Evolutionary conservation across 2,888 invertebrate species (phyloP).

Genomic region (Scaptomyza reducta): DNA sequence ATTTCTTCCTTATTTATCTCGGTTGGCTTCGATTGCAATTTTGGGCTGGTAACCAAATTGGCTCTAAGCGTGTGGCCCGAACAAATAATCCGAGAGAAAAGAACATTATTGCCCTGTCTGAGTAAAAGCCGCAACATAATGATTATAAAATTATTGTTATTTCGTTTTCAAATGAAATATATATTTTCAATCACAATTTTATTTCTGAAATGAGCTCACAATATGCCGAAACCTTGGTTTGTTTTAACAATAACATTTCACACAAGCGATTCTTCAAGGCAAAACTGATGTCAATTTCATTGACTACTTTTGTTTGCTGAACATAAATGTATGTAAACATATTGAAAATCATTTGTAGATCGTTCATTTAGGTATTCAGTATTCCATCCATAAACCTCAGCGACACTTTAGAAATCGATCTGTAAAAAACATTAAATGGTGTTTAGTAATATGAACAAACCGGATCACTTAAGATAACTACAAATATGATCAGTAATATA

Average conservation of each 20-base stretch:
- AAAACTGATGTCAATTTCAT: slow-evolving; percentile 11
- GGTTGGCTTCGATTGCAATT: neutral
- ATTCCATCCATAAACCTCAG: neutral
- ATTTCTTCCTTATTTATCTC: slow-evolving; percentile 1
- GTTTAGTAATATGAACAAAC: neutral
- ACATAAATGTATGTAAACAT: neutral
- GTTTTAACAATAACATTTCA: neutral
- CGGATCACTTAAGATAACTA: neutral
- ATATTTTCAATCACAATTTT: slow-evolving; percentile 17
- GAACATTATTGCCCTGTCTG: slow-evolving; percentile 42
- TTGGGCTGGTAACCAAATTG: slow-evolving; percentile 15
- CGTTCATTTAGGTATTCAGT: neutral
- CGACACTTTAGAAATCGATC: neutral
- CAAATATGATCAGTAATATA: slow-evolving; percentile 26
- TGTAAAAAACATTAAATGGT: neutral
- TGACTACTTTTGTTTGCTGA: slow-evolving; percentile 25
- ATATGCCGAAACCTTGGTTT: slow-evolving; percentile 34
- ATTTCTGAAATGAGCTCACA: slow-evolving; percentile 30
- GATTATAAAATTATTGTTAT: neutral
- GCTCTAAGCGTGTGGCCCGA: slow-evolving; percentile 20
- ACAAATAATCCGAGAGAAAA: slow-evolving; percentile 16
- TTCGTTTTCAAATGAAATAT: neutral
- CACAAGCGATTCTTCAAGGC: neutral
- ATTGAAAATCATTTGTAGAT: neutral
- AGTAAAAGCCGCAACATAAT: slow-evolving; percentile 57